Evolutionary conservation across 2,113 vertebrate species (phyloP).

Genomic region (Cyprinodon brontotheroides): DNA sequence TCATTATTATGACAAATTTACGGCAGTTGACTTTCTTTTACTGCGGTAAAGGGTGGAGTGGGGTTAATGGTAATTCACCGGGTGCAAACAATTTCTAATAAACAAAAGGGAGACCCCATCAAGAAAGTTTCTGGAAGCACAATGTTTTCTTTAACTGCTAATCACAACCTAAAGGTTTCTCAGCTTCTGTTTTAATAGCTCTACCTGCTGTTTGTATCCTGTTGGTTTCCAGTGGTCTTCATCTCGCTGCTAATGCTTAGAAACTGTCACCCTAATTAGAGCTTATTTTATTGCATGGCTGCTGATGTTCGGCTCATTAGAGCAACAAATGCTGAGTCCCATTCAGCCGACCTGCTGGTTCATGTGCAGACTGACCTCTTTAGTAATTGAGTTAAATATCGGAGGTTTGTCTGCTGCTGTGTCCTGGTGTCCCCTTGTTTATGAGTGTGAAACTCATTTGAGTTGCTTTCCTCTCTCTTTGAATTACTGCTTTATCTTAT

Average conservation of each 20-base stretch:
- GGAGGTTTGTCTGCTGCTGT: background rate
- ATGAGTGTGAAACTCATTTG: background rate
- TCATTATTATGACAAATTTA: too few relatives aligned
- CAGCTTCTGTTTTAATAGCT: background rate
- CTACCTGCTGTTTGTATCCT: background rate
- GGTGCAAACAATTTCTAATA: too few relatives aligned
- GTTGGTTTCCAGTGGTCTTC: background rate
- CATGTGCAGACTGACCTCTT: background rate
- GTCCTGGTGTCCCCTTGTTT: background rate
- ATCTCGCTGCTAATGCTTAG: too few relatives aligned
- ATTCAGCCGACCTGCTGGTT: background rate
- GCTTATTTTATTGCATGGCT: background rate
- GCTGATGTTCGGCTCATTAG: too few relatives aligned
- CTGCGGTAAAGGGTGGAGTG: too few relatives aligned
- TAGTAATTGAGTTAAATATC: background rate
- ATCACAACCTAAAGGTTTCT: background rate
- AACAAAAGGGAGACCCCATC: too few relatives aligned
- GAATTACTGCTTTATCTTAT: background rate
- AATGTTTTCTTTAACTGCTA: background rate
- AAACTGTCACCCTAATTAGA: background rate
- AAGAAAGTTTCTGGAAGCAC: background rate
- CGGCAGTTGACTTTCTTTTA: too few relatives aligned
- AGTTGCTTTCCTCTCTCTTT: background rate
- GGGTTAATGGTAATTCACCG: too few relatives aligned
- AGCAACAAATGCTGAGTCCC: background rate